These are phyloP conservation scores for Trissonchulus latispiculum DNA, from an alignment of 2,888 invertebrate species.

Conservation along the genomic window DNA sequence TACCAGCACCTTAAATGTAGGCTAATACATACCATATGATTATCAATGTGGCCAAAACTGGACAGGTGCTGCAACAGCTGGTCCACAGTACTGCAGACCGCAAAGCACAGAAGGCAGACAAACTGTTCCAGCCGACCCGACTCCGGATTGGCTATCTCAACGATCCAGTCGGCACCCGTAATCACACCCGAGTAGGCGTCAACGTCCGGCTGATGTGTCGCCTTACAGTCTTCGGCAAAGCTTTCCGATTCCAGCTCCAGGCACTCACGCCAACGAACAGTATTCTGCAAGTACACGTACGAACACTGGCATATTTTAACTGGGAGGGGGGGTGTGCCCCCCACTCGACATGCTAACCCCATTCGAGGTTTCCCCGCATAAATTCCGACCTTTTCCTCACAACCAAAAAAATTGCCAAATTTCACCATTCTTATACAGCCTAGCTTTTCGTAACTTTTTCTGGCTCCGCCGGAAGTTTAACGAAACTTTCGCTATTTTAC, in stretches of 20 bases:
- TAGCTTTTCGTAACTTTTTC: no score
- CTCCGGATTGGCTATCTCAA: constrained; percentile 14
- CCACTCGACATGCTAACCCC: no score
- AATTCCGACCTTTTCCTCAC: no score
- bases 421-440: no score
- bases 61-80: constrained; percentile 10
- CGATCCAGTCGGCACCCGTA: constrained; percentile 17
- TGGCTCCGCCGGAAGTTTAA: no score
- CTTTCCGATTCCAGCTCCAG: not conserved
- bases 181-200: not conserved
- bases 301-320: no score
- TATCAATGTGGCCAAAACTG: constrained; percentile 21
- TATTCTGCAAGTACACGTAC: constrained; percentile 15
- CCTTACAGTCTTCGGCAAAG: no score
- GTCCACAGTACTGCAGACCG: not conserved
- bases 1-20: no score
- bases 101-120: constrained; percentile 17
- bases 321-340: no score
- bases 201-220: constrained; percentile 2
- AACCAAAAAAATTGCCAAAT: no score
- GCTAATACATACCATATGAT: constrained; percentile 19
- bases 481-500: no score
- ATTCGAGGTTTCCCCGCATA: no score
- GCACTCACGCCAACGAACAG: constrained; percentile 14
- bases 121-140: not conserved